Percentiles rank a stretch among this genome's conserved stretches.
phyloP scores from a whole-genome alignment of 92 coral and sea anemone genomes.

The Siderastrea radians region DNA sequence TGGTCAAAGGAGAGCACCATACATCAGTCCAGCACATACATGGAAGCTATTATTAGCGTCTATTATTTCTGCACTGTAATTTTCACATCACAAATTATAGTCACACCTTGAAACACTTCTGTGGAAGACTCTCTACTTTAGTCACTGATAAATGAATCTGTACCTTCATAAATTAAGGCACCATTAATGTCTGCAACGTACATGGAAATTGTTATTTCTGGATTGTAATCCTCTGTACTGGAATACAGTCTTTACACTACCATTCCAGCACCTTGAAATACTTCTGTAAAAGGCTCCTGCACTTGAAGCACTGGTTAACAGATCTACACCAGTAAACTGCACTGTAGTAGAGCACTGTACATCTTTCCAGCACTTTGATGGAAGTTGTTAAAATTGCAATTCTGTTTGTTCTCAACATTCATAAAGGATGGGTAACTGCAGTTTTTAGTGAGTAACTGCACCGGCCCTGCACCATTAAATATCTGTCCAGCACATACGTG shows the following conservation, averaged over 20 bases:
- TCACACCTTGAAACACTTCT: not conserved
- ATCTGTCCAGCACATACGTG: constrained; percentile 4
- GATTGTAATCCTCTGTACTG: no score
- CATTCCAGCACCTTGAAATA: no score
- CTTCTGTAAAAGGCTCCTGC: no score
- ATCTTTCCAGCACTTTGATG: not conserved
- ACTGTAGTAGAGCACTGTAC: not conserved
- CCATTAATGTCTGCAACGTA: no score
- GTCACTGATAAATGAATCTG: not conserved
- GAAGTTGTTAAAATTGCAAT: not conserved
- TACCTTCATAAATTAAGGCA: not conserved
- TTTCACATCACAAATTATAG: not conserved
- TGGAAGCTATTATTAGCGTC: not conserved
- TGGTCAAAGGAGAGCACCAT: not conserved
- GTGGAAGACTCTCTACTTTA: not conserved
- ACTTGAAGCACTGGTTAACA: no score
- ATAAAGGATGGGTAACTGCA: not conserved
- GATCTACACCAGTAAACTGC: not conserved
- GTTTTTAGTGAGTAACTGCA: not conserved
- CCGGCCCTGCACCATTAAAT: not conserved
- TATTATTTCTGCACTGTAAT: not conserved
- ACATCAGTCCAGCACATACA: not conserved
- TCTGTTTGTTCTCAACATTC: not conserved
- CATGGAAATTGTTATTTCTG: no score
- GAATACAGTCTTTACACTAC: no score